Base-by-base conservation (phyloP, 2,797 vertebrate genomes). In the Sparus aurata region DNA sequence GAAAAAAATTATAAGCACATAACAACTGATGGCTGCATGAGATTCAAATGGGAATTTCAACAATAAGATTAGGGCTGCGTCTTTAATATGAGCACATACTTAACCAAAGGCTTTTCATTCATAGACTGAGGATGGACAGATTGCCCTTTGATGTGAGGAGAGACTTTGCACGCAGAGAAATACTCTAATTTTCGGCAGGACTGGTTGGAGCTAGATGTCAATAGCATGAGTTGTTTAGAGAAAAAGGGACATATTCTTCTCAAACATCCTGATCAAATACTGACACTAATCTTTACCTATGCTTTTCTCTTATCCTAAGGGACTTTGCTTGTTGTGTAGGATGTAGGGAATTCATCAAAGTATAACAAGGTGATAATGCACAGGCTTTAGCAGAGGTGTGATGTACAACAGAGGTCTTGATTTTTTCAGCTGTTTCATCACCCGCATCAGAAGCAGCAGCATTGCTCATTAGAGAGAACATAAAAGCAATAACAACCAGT, bases 61-160 rank as follows among this genome's bases (percentile, higher is more conserved):
- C 45, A 23, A 63, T 5, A 12, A 30, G 61, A 60, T 55, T 53
- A 68, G 75, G 68, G 54, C 17, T 61, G 12, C 54, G 66, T 74
- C 76, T 87, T 88, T 85, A 63, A 85, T 79, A 87, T 79, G 86
- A 89, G 76, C 84, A 77, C 53, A 1, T 23, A 47, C 53, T 55
- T 70, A 50, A 80, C n/a, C 30, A 50, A 53, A 52, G 22, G 16
- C n/a, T 25, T 76, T 30, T 53, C 34, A 49, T 55, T 69, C 22
- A 54, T 25, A 63, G 41, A 41, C 66, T 12, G 43, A 73, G 58
- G 54, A 66, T 17, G 18, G 55, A 53, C 25, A n/a, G 34, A 73
- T 65, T 30, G 20, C 54, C 69, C 49, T 85, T 63, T 86, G 62
- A 84, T 66, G 22, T 66, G n/a, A 67, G 7, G 5, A 47, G 66